Evolutionary conservation across 1,140 invertebrate genomes (phyloP).

Genomic region (Sycobia sp.): DNA sequence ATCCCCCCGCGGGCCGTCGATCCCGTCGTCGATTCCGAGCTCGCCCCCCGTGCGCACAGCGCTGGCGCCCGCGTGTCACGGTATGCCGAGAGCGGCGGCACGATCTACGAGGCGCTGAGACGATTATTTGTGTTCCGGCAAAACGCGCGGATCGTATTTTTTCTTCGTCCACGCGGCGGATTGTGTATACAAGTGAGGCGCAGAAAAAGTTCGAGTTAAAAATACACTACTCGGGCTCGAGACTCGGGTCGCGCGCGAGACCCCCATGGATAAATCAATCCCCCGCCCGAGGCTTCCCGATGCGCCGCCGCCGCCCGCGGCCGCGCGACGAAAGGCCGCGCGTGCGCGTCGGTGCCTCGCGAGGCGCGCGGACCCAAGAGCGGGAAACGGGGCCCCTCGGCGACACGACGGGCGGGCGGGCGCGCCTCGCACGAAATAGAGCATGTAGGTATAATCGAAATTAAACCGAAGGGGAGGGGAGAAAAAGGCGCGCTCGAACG

Average conservation of each 20-base stretch:
- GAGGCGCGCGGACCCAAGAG: neutral
- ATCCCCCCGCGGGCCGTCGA: too few species aligned
- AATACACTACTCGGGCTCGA: slow-evolving; percentile 7
- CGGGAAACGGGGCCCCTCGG: too few species aligned
- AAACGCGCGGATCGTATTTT: slow-evolving; percentile 17
- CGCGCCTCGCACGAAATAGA: neutral
- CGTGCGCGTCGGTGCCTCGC: neutral
- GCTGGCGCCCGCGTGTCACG: too few species aligned
- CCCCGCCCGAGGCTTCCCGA: slow-evolving; percentile 17
- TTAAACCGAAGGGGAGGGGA: neutral
- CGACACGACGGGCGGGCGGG: slow-evolving; percentile 9
- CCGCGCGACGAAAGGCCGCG: neutral
- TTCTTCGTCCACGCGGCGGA: neutral
- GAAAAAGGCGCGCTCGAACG: neutral
- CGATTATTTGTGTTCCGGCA: neutral
- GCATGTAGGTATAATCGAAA: slow-evolving; percentile 13
- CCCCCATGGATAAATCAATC: slow-evolving; percentile 34
- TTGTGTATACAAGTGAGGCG: neutral
- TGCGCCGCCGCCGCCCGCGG: neutral
- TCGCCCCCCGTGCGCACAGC: too few species aligned
- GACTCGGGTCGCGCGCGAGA: too few species aligned
- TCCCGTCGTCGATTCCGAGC: too few species aligned
- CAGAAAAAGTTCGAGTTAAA: slow-evolving; percentile 25
- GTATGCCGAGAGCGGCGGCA: too few species aligned
- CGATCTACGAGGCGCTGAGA: too few species aligned